Conservation (phyloP, 2,888 invertebrate species). For the Urechis unicinctus region DNA sequence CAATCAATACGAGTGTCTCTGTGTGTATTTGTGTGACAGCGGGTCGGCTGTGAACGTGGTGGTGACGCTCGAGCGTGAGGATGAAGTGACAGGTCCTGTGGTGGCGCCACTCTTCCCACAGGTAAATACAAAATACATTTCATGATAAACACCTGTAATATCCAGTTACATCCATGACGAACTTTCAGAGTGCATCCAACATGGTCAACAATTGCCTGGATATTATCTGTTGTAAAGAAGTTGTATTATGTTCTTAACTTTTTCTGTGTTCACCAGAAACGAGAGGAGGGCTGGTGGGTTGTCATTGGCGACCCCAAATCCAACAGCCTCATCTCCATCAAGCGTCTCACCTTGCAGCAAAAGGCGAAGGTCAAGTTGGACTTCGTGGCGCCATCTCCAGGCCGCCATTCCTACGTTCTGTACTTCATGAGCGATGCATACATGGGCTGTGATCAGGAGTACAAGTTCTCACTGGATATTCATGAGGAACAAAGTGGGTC, state of each 20-base stretch:
- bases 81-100: slow-evolving; percentile 92
- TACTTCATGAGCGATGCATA: slow-evolving; percentile 99
- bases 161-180: background rate
- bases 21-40: slow-evolving; percentile 26
- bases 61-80: slow-evolving; percentile 90
- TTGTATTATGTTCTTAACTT: no score
- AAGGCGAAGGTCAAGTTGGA: slow-evolving; percentile 81
- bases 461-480: slow-evolving; percentile 65
- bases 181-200: no score
- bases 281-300: slow-evolving; percentile 78
- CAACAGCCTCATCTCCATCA: slow-evolving; percentile 93
- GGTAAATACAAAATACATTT: no score
- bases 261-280: slow-evolving; percentile 51
- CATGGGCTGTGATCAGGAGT: slow-evolving; percentile 98
- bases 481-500: slow-evolving; percentile 17
- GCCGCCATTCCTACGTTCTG: slow-evolving; percentile 83
- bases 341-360: slow-evolving; percentile 88
- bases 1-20: no score
- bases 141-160: no score
- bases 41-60: slow-evolving; percentile 68
- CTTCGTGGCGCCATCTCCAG: slow-evolving; percentile 83
- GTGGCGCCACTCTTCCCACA: slow-evolving; percentile 98
- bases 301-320: slow-evolving; percentile 93
- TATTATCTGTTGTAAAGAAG: no score
- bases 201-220: no score